phyloP scores from a whole-genome alignment of 2,113 vertebrate genomes.

The Carassius carassius region DNA sequence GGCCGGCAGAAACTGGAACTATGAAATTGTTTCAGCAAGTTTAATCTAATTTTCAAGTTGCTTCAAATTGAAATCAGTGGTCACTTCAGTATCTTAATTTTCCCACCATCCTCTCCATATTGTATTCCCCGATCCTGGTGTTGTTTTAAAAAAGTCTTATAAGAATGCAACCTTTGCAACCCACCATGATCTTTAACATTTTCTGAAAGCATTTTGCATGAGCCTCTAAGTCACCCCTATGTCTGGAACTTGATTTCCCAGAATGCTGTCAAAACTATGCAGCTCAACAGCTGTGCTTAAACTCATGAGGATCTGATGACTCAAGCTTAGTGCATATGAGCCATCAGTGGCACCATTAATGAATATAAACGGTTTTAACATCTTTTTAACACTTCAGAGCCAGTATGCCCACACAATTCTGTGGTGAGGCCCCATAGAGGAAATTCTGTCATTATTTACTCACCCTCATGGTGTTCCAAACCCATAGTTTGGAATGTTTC shows the following conservation, averaged over 20 bases:
- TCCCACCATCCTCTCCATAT: slow-evolving; percentile 11
- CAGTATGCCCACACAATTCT: neutral
- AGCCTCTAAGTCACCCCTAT: slow-evolving; percentile 1
- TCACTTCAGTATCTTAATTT: slow-evolving; percentile 1
- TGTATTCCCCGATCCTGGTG: slow-evolving; percentile 16
- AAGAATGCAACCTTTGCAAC: neutral
- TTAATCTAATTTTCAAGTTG: slow-evolving; percentile 10
- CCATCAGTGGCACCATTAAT: neutral
- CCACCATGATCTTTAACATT: neutral
- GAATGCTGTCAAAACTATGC: slow-evolving; percentile 16
- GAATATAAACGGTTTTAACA: neutral
- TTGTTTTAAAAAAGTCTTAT: neutral
- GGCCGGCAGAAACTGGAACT: slow-evolving; percentile 46
- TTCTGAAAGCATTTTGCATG: slow-evolving; percentile 7
- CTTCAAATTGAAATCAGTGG: neutral
- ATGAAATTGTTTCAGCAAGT: slow-evolving; percentile 27
- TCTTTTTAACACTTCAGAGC: neutral
- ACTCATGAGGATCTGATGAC: neutral
- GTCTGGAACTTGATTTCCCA: slow-evolving; percentile 26
- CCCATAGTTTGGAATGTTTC: neutral
- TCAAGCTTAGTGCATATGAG: neutral
- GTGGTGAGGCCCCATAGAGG: neutral
- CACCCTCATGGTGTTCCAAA: neutral
- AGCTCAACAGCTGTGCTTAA: neutral
- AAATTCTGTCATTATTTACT: neutral